Evolutionary conservation across 2,113 vertebrate genomes (phyloP).

Genomic region (Ciconia stormi): DNA sequence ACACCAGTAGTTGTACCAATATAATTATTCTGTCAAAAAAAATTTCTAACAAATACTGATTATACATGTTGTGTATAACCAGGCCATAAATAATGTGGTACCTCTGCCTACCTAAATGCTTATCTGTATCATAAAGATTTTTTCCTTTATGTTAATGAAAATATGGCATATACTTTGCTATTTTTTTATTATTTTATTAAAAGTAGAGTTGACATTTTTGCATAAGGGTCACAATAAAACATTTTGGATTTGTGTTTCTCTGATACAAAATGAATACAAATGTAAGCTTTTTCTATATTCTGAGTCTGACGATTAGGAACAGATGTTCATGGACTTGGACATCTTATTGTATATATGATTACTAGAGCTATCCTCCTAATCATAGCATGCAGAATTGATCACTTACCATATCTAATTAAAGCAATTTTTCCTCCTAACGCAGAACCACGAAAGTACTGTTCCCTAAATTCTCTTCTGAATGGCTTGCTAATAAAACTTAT

Average conservation of each 20-base stretch:
- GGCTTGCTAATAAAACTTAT: neutral
- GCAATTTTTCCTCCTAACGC: slow-evolving; percentile 12
- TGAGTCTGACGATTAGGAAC: neutral
- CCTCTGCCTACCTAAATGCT: neutral
- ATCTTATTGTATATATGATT: neutral
- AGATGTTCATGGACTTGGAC: neutral
- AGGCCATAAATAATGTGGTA: neutral
- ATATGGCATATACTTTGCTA: neutral
- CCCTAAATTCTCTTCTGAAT: slow-evolving; percentile 1
- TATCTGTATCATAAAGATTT: neutral
- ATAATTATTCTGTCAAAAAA: neutral
- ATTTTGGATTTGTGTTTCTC: neutral
- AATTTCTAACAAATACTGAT: neutral
- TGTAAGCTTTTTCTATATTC: neutral
- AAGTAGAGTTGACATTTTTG: neutral
- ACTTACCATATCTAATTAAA: slow-evolving; percentile 38
- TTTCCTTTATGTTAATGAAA: neutral
- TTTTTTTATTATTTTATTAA: neutral
- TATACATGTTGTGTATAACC: neutral
- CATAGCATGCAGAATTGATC: slow-evolving; percentile 26
- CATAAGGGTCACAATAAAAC: neutral
- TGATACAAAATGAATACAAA: neutral
- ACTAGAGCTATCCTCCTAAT: neutral
- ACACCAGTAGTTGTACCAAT: neutral
- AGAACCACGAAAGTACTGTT: neutral